Evolutionary conservation across 2,797 vertebrate species (phyloP), one percentile per base, ranked within the genome.

Genomic region (Molossus molossus): DNA sequence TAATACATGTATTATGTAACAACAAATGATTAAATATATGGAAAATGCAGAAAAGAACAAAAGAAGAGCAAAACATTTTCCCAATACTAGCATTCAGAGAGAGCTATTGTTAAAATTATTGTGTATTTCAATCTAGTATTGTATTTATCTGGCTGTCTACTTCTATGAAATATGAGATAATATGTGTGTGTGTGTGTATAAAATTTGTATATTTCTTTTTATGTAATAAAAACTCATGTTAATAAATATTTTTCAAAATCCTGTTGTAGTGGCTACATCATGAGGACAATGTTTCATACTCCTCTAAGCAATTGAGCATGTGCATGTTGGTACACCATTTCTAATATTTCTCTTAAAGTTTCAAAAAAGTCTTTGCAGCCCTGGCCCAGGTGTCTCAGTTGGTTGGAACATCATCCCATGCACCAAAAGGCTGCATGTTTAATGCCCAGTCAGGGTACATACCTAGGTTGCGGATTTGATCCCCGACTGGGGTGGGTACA

Each of bases 131-230:
- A 45, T 75, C 14, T 53, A 95, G 13, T 25, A 64, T 81, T 48
- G 79, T 87, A 58, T 80, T 91, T 77, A 65, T 82, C 21, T 77
- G 81, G 10, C 27, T 93, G 88, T 91, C 20, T 69, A 33, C 8
- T 25, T 76, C 27, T 20, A 60, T 83, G 23, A 90, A 90, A 91
- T 91, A 45, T 88, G 40, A 95, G 27, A 57, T 88, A 64, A 27
- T 53, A 62, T 50, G 29, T 23, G 65, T 40, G 40, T 40, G 40
- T 45, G 40, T 45, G 40, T 45, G 40, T 45, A 9, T 70, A 62
- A 58, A 69, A 83, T 75, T 25, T 73, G 0, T 37, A 18, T 14
- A 37, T 89, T 91, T 94, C 69, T 11, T 27, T 84, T 79, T 92
- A 4, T 64, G 9, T 53, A 75, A 87, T 86, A 79, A 58, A 91